These are phyloP conservation scores for Agrypnus murinus DNA, from an alignment of 2,888 invertebrate genomes.

Conservation along the genomic window DNA sequence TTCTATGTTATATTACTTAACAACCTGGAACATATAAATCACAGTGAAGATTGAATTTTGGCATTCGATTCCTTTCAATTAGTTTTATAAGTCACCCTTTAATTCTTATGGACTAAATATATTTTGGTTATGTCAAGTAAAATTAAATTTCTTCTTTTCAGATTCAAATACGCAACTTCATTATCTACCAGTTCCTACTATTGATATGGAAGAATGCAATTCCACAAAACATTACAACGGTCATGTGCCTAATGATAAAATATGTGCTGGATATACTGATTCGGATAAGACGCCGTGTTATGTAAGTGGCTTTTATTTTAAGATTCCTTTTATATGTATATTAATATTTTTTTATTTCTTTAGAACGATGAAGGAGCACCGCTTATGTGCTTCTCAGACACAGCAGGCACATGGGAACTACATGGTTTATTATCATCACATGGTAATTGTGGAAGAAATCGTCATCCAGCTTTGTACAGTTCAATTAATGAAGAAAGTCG, in stretches of 20 bases:
- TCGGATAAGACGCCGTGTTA: conserved; percentile 76
- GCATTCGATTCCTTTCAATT: too few species aligned
- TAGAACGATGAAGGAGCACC: conserved; percentile 81
- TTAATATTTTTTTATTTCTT: conserved; percentile 44
- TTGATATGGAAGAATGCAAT: conserved; percentile 75
- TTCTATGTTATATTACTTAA: too few species aligned
- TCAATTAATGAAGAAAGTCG: conserved; percentile 68
- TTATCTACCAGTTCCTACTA: conserved; percentile 74
- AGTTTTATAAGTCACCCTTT: too few species aligned
- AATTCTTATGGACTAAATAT: too few species aligned
- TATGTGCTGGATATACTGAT: conserved; percentile 76
- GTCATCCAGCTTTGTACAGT: conserved; percentile 76
- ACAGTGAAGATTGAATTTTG: too few species aligned
- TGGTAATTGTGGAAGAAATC: conserved; percentile 75
- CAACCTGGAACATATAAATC: too few species aligned
- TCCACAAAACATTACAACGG: conserved; percentile 78
- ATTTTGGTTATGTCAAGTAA: too few species aligned
- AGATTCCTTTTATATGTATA: background rate
- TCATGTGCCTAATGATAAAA: conserved; percentile 73
- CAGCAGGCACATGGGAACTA: conserved; percentile 74
- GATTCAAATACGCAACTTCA: conserved; percentile 71
- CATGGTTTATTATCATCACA: conserved; percentile 77
- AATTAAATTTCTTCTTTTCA: conserved; percentile 63
- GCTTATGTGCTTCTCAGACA: conserved; percentile 76
- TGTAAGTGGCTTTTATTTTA: conserved; percentile 69